A percentile compares a stretch with the other conserved stretches of the same genome.
These are phyloP conservation scores for Augochlorella aurata DNA, from an alignment of 2,888 invertebrate species.

Conservation along the genomic window DNA sequence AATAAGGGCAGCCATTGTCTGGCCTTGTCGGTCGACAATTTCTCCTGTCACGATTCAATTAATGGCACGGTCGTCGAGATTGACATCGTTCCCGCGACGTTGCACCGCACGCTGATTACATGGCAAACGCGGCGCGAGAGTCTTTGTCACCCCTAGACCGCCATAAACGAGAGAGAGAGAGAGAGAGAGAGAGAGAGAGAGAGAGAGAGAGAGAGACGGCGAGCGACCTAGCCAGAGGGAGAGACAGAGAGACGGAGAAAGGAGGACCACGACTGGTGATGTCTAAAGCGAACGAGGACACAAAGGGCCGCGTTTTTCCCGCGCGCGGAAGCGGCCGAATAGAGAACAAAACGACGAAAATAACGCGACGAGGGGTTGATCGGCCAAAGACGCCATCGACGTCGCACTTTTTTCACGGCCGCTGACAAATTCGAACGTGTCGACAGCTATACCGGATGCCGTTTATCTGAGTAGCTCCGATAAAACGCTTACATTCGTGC, in stretches of 20 bases:
- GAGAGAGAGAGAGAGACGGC: too few relatives aligned
- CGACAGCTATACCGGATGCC: constrained; percentile 61
- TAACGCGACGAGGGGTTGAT: background rate
- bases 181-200: background rate
- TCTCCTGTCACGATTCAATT: constrained; percentile 54
- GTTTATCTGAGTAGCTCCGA: constrained; percentile 56
- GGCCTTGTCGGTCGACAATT: constrained; percentile 41
- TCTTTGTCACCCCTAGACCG: constrained; percentile 40
- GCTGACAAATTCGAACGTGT: constrained; percentile 46
- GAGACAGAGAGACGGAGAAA: too few relatives aligned
- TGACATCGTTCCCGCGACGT: constrained; percentile 53
- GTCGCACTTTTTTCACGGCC: constrained; percentile 21
- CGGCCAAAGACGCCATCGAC: background rate
- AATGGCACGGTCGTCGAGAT: constrained; percentile 43
- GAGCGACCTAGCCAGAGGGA: too few relatives aligned
- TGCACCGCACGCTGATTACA: constrained; percentile 16
- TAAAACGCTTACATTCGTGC: constrained; percentile 32
- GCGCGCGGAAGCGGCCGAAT: background rate
- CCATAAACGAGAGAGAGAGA: background rate
- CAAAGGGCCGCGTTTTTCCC: constrained; percentile 8
- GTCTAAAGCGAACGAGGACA: background rate
- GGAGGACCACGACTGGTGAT: background rate
- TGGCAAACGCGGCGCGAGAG: background rate
- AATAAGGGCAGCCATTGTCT: constrained; percentile 47
- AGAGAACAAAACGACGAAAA: background rate